Base-by-base conservation (phyloP, 2,888 invertebrate species). In the Himalopsyche tibetana region DNA sequence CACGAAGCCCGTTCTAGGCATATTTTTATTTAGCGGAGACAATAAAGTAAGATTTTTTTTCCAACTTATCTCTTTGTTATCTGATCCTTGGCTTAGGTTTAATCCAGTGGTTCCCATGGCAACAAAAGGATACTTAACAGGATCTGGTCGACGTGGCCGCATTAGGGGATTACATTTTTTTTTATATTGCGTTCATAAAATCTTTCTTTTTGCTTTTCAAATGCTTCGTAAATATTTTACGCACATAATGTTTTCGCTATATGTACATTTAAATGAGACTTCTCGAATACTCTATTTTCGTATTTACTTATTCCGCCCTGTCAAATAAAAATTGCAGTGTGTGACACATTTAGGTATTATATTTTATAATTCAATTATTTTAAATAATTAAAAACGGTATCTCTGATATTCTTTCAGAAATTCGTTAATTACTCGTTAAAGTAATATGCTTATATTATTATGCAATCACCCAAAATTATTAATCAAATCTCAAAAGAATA, bases 111-210 rank as follows among this genome's bases (percentile, higher is more conserved):
- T 80, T 63, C 38, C 80, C 85, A 83, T 83, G 83, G 80, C 55
- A 51, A 85, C 80, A 38, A 85, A 82, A 55, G 38, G 81, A 84
- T 82, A 55, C 55, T 80, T 80, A 56, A 83, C 83, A 83, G 45
- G 63, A 63, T 63, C 63, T 63, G n/a, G 63, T 19, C 19, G 63
- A 19, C 63, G 19, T n/a, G 63, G 6, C 63, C 28, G 63, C 19
- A 63, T 63, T 63, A 63, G 63, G 8, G 19, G 63, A 63, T 63
- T 63, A 63, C 19, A 19, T n/a, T 63, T 63, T 17, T n/a, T 63
- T 51, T 63, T 28, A 63, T n/a, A 63, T 63, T 63, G 11, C 63
- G 63, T 63, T 63, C 28, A 19, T 63, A 63, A 63, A 63, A 63
- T 63, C 63, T 6, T 28, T 19, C 19, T 11, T n/a, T 63, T 28